These are phyloP conservation scores for Neomonachus schauinslandi DNA, from an alignment of 2,113 vertebrate genomes.

Conservation along the genomic window DNA sequence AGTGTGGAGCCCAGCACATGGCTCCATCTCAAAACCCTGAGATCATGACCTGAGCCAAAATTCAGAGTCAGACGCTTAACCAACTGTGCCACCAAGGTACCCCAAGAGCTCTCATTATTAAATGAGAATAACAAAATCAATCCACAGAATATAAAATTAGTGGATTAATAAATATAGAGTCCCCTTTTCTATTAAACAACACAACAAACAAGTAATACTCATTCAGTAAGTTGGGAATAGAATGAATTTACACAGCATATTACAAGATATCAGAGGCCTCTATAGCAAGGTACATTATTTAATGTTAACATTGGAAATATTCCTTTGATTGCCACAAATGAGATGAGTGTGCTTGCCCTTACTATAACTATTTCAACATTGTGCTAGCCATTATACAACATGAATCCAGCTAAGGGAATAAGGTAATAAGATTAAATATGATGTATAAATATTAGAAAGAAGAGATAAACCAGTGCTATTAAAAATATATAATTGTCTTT, in stretches of 20 bases:
- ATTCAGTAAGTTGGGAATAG: neutral
- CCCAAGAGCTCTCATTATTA: neutral
- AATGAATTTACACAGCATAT: neutral
- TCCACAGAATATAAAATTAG: neutral
- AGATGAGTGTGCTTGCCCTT: neutral
- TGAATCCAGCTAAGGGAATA: neutral
- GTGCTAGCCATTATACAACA: neutral
- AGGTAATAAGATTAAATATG: neutral
- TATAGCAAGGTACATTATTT: neutral
- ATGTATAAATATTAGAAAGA: neutral
- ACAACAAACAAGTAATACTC: neutral
- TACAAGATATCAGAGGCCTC: neutral
- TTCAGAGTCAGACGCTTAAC: neutral
- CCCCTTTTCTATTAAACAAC: neutral
- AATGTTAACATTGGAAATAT: neutral
- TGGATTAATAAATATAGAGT: neutral
- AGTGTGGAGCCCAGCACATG: neutral
- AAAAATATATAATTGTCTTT: neutral
- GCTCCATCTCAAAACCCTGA: neutral
- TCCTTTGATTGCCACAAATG: neutral
- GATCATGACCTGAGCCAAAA: neutral
- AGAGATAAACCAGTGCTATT: neutral
- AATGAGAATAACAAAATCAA: neutral
- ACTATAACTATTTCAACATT: neutral
- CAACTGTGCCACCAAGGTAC: neutral